phyloP scores from a whole-genome alignment of 2,888 invertebrate species.

The Agonopterix alstromeriana region DNA sequence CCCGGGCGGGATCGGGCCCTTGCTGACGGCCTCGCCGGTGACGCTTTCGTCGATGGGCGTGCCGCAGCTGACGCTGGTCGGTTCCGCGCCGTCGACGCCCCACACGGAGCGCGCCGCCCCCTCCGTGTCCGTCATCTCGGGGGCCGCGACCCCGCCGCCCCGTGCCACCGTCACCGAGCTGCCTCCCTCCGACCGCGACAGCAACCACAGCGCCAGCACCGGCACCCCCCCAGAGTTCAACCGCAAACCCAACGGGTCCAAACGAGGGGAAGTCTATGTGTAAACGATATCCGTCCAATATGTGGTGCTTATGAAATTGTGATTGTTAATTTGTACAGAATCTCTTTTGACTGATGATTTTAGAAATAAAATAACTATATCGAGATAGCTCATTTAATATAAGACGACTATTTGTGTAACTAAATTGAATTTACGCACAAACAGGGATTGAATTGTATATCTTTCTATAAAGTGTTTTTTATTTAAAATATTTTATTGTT shows the following conservation, averaged over 20 bases:
- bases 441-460: slow-evolving; percentile 60
- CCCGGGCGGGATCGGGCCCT: slow-evolving; percentile 64
- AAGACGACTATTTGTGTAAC: slow-evolving; percentile 20
- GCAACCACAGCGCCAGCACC: slow-evolving; percentile 25
- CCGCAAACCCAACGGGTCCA: slow-evolving; percentile 47
- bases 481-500: slow-evolving; percentile 20
- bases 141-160: slow-evolving; percentile 20
- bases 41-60: slow-evolving; percentile 78
- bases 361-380: slow-evolving; percentile 6
- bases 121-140: slow-evolving; percentile 40
- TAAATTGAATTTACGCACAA: slow-evolving; percentile 44
- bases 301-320: slow-evolving; percentile 28
- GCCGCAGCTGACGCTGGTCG: slow-evolving; percentile 73
- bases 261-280: slow-evolving; percentile 66
- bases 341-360: slow-evolving; percentile 12
- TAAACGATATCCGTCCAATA: slow-evolving; percentile 22
- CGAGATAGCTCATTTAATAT: slow-evolving; percentile 25
- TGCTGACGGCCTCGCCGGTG: slow-evolving; percentile 65
- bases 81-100: slow-evolving; percentile 68
- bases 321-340: slow-evolving; percentile 16
- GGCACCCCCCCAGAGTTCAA: slow-evolving; percentile 41
- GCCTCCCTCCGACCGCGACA: slow-evolving; percentile 44
- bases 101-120: slow-evolving; percentile 41
- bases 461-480: slow-evolving; percentile 42
- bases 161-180: slow-evolving; percentile 41